Conservation (phyloP, 2,113 vertebrate genomes). For the Ictidomys tridecemlineatus region DNA sequence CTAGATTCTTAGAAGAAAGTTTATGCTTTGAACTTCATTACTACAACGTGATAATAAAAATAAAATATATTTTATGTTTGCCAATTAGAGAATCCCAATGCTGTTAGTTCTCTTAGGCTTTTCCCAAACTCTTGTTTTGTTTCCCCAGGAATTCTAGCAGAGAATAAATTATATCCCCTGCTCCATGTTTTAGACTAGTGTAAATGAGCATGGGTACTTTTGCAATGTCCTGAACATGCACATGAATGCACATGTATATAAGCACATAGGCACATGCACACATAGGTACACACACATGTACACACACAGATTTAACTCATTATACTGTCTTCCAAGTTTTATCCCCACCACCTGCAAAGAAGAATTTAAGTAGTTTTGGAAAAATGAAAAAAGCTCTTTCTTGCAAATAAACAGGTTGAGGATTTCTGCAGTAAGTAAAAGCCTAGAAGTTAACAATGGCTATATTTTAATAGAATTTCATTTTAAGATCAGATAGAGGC, state of each 20-base stretch:
- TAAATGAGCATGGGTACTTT: background rate
- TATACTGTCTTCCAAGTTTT: background rate
- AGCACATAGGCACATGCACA: background rate
- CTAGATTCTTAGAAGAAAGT: background rate
- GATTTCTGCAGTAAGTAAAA: background rate
- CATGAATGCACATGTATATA: no score
- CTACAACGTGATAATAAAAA: background rate
- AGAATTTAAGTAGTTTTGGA: background rate
- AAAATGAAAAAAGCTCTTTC: background rate
- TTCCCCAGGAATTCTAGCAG: background rate
- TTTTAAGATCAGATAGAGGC: background rate
- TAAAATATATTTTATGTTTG: background rate
- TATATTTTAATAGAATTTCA: conserved; percentile 6
- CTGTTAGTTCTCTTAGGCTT: background rate
- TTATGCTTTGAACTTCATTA: background rate
- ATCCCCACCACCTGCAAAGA: background rate
- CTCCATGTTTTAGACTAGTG: background rate
- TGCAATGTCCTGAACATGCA: background rate
- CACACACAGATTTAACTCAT: background rate
- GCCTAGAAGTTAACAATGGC: background rate
- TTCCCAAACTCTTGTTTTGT: background rate
- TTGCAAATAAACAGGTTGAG: background rate
- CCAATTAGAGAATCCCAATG: background rate
- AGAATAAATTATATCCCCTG: background rate
- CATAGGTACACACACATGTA: background rate